Evolutionary conservation across 2,797 vertebrate genomes (phyloP).

Genomic region (Catostomus latipinnis): DNA sequence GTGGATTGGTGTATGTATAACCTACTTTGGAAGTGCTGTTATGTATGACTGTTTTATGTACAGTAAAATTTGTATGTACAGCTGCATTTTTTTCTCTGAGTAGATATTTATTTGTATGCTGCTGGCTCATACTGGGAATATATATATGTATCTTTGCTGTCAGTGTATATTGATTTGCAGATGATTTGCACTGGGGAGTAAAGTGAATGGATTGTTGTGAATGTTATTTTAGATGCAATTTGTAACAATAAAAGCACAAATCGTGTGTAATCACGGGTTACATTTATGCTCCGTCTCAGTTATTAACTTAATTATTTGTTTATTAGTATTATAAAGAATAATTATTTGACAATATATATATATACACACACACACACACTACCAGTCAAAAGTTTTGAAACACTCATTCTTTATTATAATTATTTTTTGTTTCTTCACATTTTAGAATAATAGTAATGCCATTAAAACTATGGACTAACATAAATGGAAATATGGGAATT

Average conservation of each 20-base stretch:
- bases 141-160: slow-evolving; percentile 72
- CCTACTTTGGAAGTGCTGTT: slow-evolving; percentile 37
- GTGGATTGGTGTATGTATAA: slow-evolving; percentile 49
- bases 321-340: no score
- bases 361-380: no score
- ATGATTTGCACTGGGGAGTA: slow-evolving; percentile 70
- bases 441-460: no score
- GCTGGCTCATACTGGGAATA: slow-evolving; percentile 58
- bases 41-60: slow-evolving; percentile 71
- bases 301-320: no score
- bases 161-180: slow-evolving; percentile 71
- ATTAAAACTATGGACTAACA: no score
- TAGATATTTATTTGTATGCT: slow-evolving; percentile 78
- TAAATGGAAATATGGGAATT: no score
- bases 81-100: slow-evolving; percentile 57
- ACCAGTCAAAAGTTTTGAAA: no score
- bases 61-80: slow-evolving; percentile 16
- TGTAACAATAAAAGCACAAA: slow-evolving; percentile 77
- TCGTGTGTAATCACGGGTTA: slow-evolving; percentile 53
- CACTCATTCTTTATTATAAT: no score
- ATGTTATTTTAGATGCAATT: slow-evolving; percentile 81
- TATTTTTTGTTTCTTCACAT: no score
- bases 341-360: no score
- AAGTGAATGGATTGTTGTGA: slow-evolving; percentile 78
- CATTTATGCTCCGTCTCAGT: no score